Base-by-base conservation (phyloP, 1,140 invertebrate genomes). In the Drusus annulatus region DNA sequence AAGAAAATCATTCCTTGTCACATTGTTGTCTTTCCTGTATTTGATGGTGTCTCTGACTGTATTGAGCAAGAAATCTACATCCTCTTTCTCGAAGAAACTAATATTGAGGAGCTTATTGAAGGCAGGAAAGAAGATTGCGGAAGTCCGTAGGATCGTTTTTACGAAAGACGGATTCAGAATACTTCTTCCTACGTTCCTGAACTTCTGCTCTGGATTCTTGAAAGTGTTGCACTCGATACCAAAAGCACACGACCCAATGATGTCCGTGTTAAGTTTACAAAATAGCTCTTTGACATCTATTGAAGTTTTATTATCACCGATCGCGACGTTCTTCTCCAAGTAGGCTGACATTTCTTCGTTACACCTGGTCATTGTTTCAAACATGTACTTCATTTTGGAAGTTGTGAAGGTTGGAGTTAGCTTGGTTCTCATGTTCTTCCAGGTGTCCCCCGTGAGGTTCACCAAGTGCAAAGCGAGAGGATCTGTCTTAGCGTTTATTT, bases 161-260 rank as follows among this genome's bases (percentile, higher is more conserved):
- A 74, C n/a, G 2, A 65, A 3, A 8, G 78, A 50, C 16, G 84
- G 84, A 16, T 23, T 54, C 52, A 89, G 87, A 3, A 90, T 81
- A 75, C 82, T 84, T 77, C 80, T 85, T 4, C 89, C 91, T 81
- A 89, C 86, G 84, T 86, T 85, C 69, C 87, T 84, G 81, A 93
- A 93, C 84, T 92, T 89, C 0, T 90, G 89, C 51, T 92, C 84
- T 0, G 90, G 86, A 85, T 93, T 88, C 76, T 88, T 86, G n/a
- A 93, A 88, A 15, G 91, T 89, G 58, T 92, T 91, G 77, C 91
- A 91, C 21, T 93, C 88, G 6, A 93, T 87, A 0, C 93, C 93
- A 84, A 93, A 93, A 4, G 91, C 92, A 45, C 92, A 91, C 23
- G 86, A 91, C 0, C 91, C 92, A 25, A 94, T 93, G 0, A 93